Conservation (phyloP, 2,888 invertebrate species). For the Margaritifera margaritifera region DNA sequence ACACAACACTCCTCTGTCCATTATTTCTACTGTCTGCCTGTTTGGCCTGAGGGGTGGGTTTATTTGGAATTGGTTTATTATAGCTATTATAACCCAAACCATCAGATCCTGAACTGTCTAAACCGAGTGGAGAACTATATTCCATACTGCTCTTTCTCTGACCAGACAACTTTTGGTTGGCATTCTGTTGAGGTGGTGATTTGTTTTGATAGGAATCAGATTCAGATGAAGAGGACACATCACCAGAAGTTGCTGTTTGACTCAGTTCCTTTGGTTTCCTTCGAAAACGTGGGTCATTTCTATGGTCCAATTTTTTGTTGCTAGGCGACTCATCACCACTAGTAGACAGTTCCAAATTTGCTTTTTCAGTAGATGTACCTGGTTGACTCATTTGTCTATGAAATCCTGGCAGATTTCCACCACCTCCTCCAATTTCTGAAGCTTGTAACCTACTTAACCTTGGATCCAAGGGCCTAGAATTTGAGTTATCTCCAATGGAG, state of each 20-base stretch:
- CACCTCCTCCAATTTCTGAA: conserved; percentile 9
- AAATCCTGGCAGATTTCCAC: conserved; percentile 9
- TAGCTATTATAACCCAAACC: conserved; percentile 62
- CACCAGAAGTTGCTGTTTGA: conserved; percentile 18
- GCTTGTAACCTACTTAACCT: conserved; percentile 15
- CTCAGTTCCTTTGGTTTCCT: conserved; percentile 40
- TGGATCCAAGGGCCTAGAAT: conserved; percentile 11
- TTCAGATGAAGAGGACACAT: conserved; percentile 2
- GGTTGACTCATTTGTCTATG: conserved; percentile 37
- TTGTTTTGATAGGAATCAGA: no score
- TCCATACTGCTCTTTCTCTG: conserved; percentile 66
- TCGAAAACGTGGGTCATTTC: conserved; percentile 71
- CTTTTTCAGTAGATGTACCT: conserved; percentile 24
- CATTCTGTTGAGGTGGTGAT: conserved; percentile 6
- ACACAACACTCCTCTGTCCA: conserved; percentile 11
- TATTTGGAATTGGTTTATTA: conserved; percentile 51
- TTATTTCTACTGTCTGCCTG: conserved; percentile 11
- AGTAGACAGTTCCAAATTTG: conserved; percentile 1
- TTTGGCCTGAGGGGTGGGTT: conserved; percentile 9
- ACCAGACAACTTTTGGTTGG: conserved; percentile 17
- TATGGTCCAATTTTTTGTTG: conserved; percentile 61
- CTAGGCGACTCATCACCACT: conserved; percentile 16
- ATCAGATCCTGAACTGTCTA: conserved; percentile 48
- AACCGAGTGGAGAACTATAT: conserved; percentile 68
- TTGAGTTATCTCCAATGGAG: not conserved